These are phyloP conservation scores for Psylliodes chrysocephalus DNA, from an alignment of 2,888 invertebrate genomes.

Conservation along the genomic window DNA sequence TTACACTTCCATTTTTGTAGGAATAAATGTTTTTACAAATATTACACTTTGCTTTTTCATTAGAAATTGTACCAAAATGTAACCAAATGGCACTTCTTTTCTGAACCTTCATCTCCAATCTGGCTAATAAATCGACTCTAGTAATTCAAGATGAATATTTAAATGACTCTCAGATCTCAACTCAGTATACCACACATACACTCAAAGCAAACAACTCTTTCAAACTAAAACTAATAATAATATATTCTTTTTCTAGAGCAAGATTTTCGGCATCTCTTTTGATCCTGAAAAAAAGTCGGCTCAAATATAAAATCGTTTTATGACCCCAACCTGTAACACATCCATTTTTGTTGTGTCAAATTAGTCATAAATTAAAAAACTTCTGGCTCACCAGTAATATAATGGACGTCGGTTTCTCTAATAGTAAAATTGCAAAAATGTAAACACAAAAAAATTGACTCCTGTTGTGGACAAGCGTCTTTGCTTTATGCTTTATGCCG, in stretches of 20 bases:
- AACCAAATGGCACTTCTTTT: constrained; percentile 33
- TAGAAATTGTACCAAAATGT: constrained; percentile 23
- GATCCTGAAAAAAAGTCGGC: not conserved
- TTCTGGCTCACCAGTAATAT: not conserved
- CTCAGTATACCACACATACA: not conserved
- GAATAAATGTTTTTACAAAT: constrained; percentile 36
- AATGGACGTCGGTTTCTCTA: not conserved
- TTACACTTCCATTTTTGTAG: constrained; percentile 31
- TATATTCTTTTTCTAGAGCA: not conserved
- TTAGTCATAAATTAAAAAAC: not conserved
- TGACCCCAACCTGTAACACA: not conserved
- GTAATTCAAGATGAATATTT: not conserved
- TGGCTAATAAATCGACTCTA: constrained; percentile 3
- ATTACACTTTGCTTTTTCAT: constrained; percentile 36
- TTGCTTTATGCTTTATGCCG: not conserved
- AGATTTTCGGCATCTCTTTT: not conserved
- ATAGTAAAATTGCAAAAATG: not conserved
- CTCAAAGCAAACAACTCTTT: not conserved
- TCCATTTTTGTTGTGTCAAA: too few relatives aligned
- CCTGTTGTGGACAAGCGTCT: not conserved
- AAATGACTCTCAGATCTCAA: not conserved
- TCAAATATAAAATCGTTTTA: not conserved
- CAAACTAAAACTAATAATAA: constrained; percentile 1
- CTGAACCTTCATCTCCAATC: constrained; percentile 21
- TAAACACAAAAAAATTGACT: not conserved